Base-by-base conservation (phyloP, 2,888 invertebrate species). In the Mythimna ferrago region DNA sequence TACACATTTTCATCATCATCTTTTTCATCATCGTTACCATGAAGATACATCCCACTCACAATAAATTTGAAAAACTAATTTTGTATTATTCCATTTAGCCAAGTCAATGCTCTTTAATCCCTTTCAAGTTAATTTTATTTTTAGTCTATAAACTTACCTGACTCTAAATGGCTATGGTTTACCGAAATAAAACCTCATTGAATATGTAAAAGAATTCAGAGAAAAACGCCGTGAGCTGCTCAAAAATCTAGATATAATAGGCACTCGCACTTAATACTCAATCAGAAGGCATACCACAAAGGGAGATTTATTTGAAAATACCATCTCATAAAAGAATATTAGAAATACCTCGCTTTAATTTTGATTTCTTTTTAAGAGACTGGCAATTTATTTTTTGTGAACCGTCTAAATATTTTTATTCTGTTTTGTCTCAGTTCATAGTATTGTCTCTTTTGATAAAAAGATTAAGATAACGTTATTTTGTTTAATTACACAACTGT, bases 401-500 rank as follows among this genome's bases (percentile, higher is more conserved):
- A 32, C 21, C 26, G n/a, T 48, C 32, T 48, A 21, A 73, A 48
- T 53, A 73, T 54, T 16, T 60, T 48, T 4, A 19, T 32, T 76
- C 26, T 21, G 11, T 32, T 48, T 6, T 68, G 54, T 51, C 54
- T 14, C 54, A 32, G 38, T 74, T 61, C 35, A 7, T 21, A 35
- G 60, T 67, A 60, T 57, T 53, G 65, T 56, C 56, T 76, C n/a
- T 56, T 2, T 0, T 64, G 71, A 76, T 77, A 76, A 76, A 70
- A 26, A 16, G 53, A 77, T 77, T 21, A 58, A 54, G 76, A 76
- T 76, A 76, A 48, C 58, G 7, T 19, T 56, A 56, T 75, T 56
- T 62, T 68, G 61, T 68, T 74, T 74, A 67, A 67, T 67, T 54
- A 41, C 54, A 61, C 60, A 54, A 41, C 76, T 61, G 74, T 76